Percentiles rank a stretch among this genome's conserved stretches.
These are phyloP conservation scores for Centrocercus urophasianus DNA, from an alignment of 2,113 vertebrate species.

Conservation along the genomic window DNA sequence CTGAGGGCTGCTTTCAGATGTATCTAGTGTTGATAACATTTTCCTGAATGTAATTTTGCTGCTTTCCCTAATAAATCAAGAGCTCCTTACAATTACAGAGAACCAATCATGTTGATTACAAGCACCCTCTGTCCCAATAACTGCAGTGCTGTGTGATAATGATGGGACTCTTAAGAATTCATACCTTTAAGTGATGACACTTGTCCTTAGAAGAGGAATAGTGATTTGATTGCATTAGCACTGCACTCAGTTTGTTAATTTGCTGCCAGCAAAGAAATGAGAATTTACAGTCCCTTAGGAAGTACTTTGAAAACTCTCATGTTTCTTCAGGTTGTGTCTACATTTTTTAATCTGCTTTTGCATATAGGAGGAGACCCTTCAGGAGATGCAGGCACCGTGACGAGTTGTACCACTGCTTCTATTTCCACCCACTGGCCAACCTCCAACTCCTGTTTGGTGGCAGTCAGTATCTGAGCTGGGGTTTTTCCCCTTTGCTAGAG, in stretches of 20 bases:
- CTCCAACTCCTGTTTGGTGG: neutral
- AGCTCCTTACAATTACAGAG: neutral
- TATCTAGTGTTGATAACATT: accelerated
- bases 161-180: neutral
- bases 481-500: neutral
- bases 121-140: neutral
- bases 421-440: neutral
- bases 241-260: neutral
- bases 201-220: neutral
- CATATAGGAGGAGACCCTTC: neutral
- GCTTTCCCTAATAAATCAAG: neutral
- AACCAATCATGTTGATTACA: neutral
- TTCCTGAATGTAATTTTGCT: neutral
- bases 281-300: neutral
- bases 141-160: neutral
- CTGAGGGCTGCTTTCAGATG: neutral
- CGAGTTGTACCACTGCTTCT: neutral
- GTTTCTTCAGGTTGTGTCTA: neutral
- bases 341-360: neutral
- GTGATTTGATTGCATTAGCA: neutral
- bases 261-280: neutral
- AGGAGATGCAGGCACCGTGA: accelerated
- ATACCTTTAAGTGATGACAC: neutral
- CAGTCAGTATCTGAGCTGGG: no score
- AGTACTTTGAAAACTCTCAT: neutral